Base-by-base conservation (phyloP, 2,113 vertebrate genomes). In the Limanda limanda region DNA sequence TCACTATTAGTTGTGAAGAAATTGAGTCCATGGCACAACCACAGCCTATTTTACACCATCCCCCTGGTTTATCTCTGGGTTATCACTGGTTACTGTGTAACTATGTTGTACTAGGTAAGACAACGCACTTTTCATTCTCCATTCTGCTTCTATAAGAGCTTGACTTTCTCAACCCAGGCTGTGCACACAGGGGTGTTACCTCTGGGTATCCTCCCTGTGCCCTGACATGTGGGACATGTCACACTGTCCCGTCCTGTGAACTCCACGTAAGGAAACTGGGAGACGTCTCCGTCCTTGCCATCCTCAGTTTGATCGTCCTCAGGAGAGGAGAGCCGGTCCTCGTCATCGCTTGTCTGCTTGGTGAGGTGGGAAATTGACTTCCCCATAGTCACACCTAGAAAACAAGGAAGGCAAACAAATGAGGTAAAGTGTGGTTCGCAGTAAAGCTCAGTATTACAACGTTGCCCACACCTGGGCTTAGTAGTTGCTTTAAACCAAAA, bases 211-310 rank as follows among this genome's bases (percentile, higher is more conserved):
- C 97, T 94, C 69, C 97, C 97, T 0, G 97, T 98, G 79, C 97
- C 97, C 88, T 98, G 97, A 88, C 97, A 98, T 1, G 97, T 97
- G 1, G 97, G 97, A 74, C 97, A 98, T 12, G 97, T 98, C 78
- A 98, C 97, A 1, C 97, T 98, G 86, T 98, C 97, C 79, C 96
- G 92, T 62, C 97, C 97, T 0, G 97, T 98, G 84, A 98, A 98
- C 86, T 98, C 97, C 86, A 98, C 96, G 5, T 98, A 98, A 0
- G 97, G 97, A 86, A 98, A 98, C 84, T 97, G 96, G 0, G 97
- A 97, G 24, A 97, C 96, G n/a, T 98, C 96, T 8, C 78, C 94
- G 7, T 71, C 92, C 82, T 96, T 95, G 51, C 76, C 89, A 0
- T 97, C 96, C 51, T 97, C 95, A 0, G 81, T 84, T 2, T 85